A percentile compares a stretch with the other conserved stretches of the same genome.
Evolutionary conservation across 2,113 vertebrate genomes (phyloP).

Genomic region (Cottus gobio): DNA sequence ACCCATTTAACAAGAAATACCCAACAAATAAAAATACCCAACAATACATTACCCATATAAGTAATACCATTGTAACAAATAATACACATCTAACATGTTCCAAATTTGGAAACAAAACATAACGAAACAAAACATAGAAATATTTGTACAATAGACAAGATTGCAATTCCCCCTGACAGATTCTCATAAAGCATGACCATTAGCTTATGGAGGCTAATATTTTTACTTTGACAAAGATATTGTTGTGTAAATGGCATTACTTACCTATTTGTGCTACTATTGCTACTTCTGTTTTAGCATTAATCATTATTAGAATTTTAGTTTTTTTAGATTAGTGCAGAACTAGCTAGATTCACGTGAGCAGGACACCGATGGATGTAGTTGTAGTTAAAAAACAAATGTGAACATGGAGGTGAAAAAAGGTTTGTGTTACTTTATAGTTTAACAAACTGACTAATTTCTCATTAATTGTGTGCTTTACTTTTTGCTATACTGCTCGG

Average conservation of each 20-base stretch:
- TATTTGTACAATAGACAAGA: too few relatives aligned
- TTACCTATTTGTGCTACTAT: not conserved
- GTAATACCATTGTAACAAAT: not conserved
- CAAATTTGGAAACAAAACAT: too few relatives aligned
- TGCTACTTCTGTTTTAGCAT: not conserved
- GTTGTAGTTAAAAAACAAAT: not conserved
- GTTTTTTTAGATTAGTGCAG: not conserved
- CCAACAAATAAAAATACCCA: not conserved
- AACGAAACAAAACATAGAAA: too few relatives aligned
- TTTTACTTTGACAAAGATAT: not conserved
- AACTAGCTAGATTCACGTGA: not conserved
- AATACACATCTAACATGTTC: too few relatives aligned
- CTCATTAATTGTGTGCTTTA: not conserved
- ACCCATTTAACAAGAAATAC: not conserved
- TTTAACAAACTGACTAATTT: not conserved
- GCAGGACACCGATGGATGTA: not conserved
- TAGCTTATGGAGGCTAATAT: not conserved
- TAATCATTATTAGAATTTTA: not conserved
- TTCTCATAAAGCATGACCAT: not conserved
- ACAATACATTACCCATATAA: not conserved
- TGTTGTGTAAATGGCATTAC: not conserved
- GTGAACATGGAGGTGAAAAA: not conserved
- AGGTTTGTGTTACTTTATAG: not conserved
- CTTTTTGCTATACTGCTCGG: conserved; percentile 9
- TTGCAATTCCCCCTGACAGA: too few relatives aligned